Percentiles rank a stretch among this genome's conserved stretches.
These are phyloP conservation scores for Tokudaia tokunoshimensis DNA, from an alignment of 2,797 vertebrate species.

Conservation along the genomic window DNA sequence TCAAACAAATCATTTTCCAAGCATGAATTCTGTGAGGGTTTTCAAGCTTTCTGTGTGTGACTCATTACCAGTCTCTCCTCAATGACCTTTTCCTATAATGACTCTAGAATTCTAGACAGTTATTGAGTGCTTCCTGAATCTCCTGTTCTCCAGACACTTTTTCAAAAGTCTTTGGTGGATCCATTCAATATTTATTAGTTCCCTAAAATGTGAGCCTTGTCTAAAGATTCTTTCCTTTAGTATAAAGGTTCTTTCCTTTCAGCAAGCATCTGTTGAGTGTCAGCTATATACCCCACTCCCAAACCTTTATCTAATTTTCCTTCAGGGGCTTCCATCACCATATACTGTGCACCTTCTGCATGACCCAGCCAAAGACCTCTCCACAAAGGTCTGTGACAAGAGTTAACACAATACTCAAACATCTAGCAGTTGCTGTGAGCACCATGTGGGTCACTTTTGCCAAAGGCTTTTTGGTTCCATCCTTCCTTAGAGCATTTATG, in stretches of 20 bases:
- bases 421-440: constrained; percentile 31
- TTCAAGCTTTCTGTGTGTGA: constrained; percentile 67
- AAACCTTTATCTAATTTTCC: constrained; percentile 51
- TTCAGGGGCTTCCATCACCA: constrained; percentile 38
- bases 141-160: constrained; percentile 41
- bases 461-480: constrained; percentile 55
- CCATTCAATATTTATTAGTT: constrained; percentile 44
- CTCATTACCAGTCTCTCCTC: constrained; percentile 71
- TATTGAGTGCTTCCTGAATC: constrained; percentile 47
- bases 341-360: constrained; percentile 56
- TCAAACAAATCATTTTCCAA: constrained; percentile 64
- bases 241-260: background rate
- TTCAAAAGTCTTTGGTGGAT: constrained; percentile 64
- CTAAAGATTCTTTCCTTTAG: constrained; percentile 60
- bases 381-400: constrained; percentile 48
- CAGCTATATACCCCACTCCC: constrained; percentile 29
- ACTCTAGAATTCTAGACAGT: constrained; percentile 48
- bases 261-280: constrained; percentile 56
- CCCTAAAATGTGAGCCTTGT: constrained; percentile 50
- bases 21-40: constrained; percentile 52
- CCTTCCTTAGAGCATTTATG: constrained; percentile 52
- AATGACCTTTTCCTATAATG: constrained; percentile 66
- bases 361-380: constrained; percentile 49
- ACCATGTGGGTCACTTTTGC: constrained; percentile 53
- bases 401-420: constrained; percentile 52